Conservation (phyloP, 2,888 invertebrate species). For the Acholoe squamosa region DNA sequence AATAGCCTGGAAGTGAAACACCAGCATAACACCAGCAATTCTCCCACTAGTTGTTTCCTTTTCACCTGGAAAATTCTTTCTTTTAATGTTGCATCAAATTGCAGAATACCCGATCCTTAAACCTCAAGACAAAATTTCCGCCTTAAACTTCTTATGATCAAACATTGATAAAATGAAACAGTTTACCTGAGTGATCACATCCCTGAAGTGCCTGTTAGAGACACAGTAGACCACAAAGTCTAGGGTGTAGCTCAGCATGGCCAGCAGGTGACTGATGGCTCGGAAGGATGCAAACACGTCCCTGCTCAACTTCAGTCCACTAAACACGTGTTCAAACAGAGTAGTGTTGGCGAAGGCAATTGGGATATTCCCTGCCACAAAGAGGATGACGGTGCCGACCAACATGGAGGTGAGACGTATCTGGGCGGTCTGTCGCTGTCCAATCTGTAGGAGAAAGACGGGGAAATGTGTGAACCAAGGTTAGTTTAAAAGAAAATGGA, state of each 20-base stretch:
- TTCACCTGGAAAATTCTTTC: too few species aligned
- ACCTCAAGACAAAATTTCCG: too few species aligned
- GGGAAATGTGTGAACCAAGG: too few species aligned
- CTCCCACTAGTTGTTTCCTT: too few species aligned
- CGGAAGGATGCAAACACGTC: conserved; percentile 42
- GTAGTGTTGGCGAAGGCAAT: conserved; percentile 62
- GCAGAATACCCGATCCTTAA: too few species aligned
- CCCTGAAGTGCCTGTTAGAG: conserved; percentile 62
- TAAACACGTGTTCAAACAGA: conserved; percentile 60
- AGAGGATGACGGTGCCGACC: conserved; percentile 65
- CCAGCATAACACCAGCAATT: too few species aligned
- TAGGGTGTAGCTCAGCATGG: conserved; percentile 60
- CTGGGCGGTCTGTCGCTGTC: conserved; percentile 55
- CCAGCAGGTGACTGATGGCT: conserved; percentile 47
- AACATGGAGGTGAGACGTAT: conserved; percentile 62
- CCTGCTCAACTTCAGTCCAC: not conserved
- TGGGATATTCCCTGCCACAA: conserved; percentile 62
- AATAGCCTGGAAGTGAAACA: too few species aligned
- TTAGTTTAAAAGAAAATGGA: too few species aligned
- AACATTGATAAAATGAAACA: too few species aligned
- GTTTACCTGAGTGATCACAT: conserved; percentile 18
- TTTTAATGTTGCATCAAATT: too few species aligned
- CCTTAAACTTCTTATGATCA: too few species aligned
- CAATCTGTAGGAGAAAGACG: not conserved
- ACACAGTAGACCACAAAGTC: conserved; percentile 65